Evolutionary conservation across 1,140 invertebrate species (phyloP).

Genomic region (Cotesia vestalis): DNA sequence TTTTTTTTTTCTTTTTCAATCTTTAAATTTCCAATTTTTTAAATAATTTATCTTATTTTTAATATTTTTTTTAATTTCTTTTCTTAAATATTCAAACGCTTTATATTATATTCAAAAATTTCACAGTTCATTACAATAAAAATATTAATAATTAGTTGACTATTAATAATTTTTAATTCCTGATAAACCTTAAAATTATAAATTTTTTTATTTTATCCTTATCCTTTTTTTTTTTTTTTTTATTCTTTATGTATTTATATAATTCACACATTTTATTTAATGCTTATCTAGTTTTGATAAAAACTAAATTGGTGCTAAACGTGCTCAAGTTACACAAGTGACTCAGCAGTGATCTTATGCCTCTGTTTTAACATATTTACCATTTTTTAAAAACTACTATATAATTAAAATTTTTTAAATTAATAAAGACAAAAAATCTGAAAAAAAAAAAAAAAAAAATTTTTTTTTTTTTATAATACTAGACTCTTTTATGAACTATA

Average conservation of each 20-base stretch:
- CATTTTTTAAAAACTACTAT: conserved; percentile 21
- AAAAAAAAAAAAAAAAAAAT: too few relatives aligned
- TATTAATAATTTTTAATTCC: conserved; percentile 47
- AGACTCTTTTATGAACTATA: background rate
- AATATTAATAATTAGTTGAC: conserved; percentile 29
- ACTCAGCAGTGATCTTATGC: conserved; percentile 47
- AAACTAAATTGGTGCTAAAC: conserved; percentile 37
- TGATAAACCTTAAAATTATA: background rate
- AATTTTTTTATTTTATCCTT: conserved; percentile 28
- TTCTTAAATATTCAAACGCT: conserved; percentile 30
- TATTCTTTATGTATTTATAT: conserved; percentile 13
- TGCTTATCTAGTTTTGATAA: background rate
- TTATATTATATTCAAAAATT: conserved; percentile 9
- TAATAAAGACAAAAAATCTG: too few relatives aligned
- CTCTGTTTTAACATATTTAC: conserved; percentile 37
- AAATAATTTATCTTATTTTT: conserved; percentile 38
- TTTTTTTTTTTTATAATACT: background rate
- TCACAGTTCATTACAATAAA: conserved; percentile 16
- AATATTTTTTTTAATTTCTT: conserved; percentile 37
- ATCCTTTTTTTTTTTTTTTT: conserved; percentile 20
- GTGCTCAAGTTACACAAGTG: conserved; percentile 44
- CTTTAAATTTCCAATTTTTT: conserved; percentile 37
- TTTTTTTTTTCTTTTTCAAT: conserved; percentile 45
- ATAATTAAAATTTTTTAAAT: background rate
- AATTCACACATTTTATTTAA: conserved; percentile 17